A percentile compares a stretch with the other conserved stretches of the same genome.
Evolutionary conservation across 2,888 invertebrate species (phyloP).

Genomic region (Pterostichus niger): DNA sequence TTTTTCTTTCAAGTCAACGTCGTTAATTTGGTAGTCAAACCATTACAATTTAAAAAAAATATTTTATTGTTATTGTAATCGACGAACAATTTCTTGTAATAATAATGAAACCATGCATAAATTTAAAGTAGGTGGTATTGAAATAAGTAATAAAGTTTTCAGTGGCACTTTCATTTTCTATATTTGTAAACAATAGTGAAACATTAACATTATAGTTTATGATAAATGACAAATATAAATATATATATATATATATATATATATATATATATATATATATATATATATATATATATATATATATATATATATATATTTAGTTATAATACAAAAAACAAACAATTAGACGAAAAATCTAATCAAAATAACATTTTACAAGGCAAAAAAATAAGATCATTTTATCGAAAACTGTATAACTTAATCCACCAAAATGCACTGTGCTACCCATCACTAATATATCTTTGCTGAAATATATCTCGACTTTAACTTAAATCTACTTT

Average conservation of each 20-base stretch:
- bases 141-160: no score
- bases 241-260: no score
- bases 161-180: no score
- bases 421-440: neutral
- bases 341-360: no score
- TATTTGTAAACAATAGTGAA: no score
- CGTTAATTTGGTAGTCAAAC: neutral
- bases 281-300: neutral
- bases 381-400: no score
- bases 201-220: neutral
- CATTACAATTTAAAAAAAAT: neutral
- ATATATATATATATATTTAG: neutral
- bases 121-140: no score
- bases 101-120: no score
- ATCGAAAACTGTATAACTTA: no score
- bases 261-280: neutral
- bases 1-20: slow-evolving; percentile 6
- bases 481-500: neutral
- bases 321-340: no score
- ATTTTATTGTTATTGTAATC: neutral
- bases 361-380: no score
- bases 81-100: neutral
- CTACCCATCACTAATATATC: neutral
- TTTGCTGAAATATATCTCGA: neutral
- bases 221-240: neutral